Evolutionary conservation across 2,797 vertebrate species (phyloP), one percentile per base, ranked within the genome.

Genomic region (Falco rusticolus): DNA sequence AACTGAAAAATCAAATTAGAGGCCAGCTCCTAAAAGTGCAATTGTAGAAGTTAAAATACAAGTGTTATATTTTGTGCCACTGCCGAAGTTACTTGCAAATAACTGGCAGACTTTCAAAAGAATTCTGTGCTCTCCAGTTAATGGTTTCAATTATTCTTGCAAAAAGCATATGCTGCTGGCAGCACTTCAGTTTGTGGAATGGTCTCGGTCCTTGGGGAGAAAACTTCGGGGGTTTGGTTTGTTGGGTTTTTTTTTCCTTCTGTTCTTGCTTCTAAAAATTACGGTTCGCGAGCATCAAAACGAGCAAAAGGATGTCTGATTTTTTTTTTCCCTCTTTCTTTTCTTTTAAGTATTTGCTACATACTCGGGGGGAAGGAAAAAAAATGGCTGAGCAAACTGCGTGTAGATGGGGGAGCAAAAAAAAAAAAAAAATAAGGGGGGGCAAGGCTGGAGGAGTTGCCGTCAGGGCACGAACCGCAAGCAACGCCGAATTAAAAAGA

Each of bases 11-110:
- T 98, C 96, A 97, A 98, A 98, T 95, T 97, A 98, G 97, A 98
- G 98, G 97, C 97, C 98, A 98, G 97, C 95, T 98, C 97, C 96
- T 98, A 97, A 98, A 97, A 98, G 98, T 97, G 98, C 97, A 98
- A 98, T 97, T 97, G 94, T 97, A 96, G 96, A 98, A 96, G 94
- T 97, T 97, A 97, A 97, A 97, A 98, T 97, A 97, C 91, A 97
- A 97, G 95, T 96, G 96, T 95, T 98, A 89, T 97, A 96, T 97
- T 98, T 97, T 98, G 95, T 97, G 97, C 97, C 97, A 97, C 97
- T 98, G 97, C 96, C 90, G 59, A 97, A 97, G 97, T 98, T 97
- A 96, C 94, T 97, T 94, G 96, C 95, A 97, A 97, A 97, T 97
- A 98, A 97, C 96, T 97, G 96, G 97, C 98, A 98, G 97, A 96